Evolutionary conservation across 2,113 vertebrate genomes (phyloP), one percentile per base, ranked within the genome.

Genomic region (Erythrolamprus reginae): DNA sequence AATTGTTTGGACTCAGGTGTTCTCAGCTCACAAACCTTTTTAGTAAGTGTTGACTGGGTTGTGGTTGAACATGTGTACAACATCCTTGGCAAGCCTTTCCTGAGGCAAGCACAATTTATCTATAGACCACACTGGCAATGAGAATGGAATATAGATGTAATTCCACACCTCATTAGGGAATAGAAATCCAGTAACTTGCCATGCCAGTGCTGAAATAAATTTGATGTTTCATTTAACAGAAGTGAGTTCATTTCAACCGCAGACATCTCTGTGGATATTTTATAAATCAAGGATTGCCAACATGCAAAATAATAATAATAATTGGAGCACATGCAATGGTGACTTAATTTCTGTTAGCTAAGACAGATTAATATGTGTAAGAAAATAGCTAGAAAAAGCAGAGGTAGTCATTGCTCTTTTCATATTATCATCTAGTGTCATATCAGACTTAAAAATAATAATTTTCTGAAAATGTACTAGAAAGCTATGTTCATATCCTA

Each of bases 321-420:
- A 84, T 53, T 4, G 12, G 82, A 52, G 23, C 47, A 9, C 28
- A 19, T 89, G 48, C 90, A 56, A 92, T 84, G 50, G 93, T 93
- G 55, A 92, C 42, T 94, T 91, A 77, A 9, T 85, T 88, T 91
- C 90, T 82, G 84, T 58, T 93, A 90, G 28, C 42, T 95, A 65
- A 48, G 88, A 65, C 88, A 61, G 90, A 89, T 88, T 94, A 87
- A 93, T 89, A 94, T 88, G 91, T 89, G 84, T 77, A n/a, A 70
- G 53, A 56, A 87, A 87, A 87, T n/a, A 47, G 48, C 0, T 2
- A 90, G 90, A 92, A 92, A 93, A 52, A 95, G 90, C 90, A 94
- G 94, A 95, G 94, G 82, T 92, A 92, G 92, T 94, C 65, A 50
- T 19, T 85, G 61, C 89, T 88, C 47, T 91, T 61, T 53, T 89